phyloP scores from a whole-genome alignment of 2,797 vertebrate genomes.

The Gadopsis marmoratus region DNA sequence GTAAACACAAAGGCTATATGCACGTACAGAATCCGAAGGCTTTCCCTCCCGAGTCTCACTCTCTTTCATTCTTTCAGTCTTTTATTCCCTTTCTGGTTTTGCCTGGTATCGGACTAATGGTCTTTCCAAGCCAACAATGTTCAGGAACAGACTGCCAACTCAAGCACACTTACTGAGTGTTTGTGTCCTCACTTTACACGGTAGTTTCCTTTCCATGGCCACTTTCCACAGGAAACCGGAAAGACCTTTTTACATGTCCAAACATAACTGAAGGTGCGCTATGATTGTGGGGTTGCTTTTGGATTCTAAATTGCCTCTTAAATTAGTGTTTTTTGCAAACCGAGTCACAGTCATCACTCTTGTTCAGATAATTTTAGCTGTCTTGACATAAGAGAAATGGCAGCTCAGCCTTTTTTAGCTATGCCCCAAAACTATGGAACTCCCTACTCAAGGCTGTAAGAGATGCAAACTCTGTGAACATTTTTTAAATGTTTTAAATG shows the following conservation, averaged over 20 bases:
- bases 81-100: constrained; percentile 16
- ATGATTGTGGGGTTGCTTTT: not conserved
- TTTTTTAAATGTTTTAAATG: no score
- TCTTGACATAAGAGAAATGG: not conserved
- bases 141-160: constrained; percentile 54
- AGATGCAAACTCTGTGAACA: no score
- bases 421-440: no score
- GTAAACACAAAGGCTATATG: constrained; percentile 21
- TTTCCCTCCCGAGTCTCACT: not conserved
- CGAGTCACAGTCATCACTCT: not conserved
- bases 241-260: constrained; percentile 44
- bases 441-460: no score
- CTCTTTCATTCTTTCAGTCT: constrained; percentile 32
- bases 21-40: constrained; percentile 25
- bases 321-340: not conserved
- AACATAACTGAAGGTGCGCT: constrained; percentile 32
- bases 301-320: not conserved
- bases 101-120: constrained; percentile 50
- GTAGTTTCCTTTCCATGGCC: constrained; percentile 58
- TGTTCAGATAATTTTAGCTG: constrained; percentile 5
- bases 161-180: constrained; percentile 47
- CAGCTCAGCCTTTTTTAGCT: no score
- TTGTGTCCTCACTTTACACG: constrained; percentile 38
- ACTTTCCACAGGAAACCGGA: constrained; percentile 72
- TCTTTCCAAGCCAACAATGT: constrained; percentile 59